A percentile compares a stretch with the other conserved stretches of the same genome.
These are phyloP conservation scores for Mythimna albipuncta DNA, from an alignment of 2,888 invertebrate species.

Conservation along the genomic window DNA sequence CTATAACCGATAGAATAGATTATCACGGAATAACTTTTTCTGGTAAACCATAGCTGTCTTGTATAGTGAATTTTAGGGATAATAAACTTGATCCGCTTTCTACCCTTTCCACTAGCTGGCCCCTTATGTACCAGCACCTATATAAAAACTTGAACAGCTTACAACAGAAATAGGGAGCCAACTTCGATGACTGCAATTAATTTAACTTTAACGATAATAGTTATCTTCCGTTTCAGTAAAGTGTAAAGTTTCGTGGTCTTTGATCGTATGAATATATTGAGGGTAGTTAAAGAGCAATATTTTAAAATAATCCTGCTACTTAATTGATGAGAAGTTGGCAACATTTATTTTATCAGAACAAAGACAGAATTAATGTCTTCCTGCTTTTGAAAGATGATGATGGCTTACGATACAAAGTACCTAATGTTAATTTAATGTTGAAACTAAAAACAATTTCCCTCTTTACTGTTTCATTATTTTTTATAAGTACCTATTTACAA, in stretches of 20 bases:
- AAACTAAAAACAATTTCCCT: not conserved
- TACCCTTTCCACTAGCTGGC: conserved; percentile 48
- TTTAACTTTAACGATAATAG: conserved; percentile 47
- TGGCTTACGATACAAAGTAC: not conserved
- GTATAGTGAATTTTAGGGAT: conserved; percentile 57
- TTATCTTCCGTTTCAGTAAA: conserved; percentile 41
- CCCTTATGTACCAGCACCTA: conserved; percentile 40
- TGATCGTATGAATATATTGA: conserved; percentile 18
- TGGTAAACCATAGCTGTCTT: conserved; percentile 56
- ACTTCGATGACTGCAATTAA: conserved; percentile 57
- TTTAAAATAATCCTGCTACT: conserved; percentile 14
- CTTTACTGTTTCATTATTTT: not conserved
- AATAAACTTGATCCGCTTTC: conserved; percentile 55
- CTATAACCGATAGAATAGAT: conserved; percentile 77
- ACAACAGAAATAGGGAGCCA: conserved; percentile 40
- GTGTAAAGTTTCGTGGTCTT: conserved; percentile 34
- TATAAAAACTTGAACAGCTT: conserved; percentile 54
- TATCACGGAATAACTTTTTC: conserved; percentile 62
- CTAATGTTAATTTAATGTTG: too few species aligned
- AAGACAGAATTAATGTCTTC: not conserved
- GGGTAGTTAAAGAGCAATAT: conserved; percentile 17
- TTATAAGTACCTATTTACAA: not conserved
- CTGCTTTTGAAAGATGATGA: not conserved
- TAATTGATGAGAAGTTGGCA: not conserved
- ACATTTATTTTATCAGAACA: conserved; percentile 6